These are phyloP conservation scores for Samia ricini DNA, from an alignment of 1,140 invertebrate genomes.

Conservation along the genomic window DNA sequence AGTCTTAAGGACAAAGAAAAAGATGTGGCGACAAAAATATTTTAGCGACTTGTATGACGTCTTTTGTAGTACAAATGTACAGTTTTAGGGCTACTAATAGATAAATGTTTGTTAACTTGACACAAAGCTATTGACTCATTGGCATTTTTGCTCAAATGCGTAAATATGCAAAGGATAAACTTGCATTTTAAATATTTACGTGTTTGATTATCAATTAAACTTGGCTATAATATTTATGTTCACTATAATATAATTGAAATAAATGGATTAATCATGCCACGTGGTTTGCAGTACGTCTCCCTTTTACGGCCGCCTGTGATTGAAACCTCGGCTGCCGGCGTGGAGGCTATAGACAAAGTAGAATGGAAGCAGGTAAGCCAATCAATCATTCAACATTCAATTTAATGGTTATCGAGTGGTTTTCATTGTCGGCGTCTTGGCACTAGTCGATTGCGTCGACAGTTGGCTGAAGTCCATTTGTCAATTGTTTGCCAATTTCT, in stretches of 20 bases:
- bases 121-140: no score
- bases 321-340: conserved; percentile 78
- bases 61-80: no score
- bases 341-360: conserved; percentile 83
- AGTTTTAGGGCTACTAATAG: no score
- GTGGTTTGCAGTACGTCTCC: conserved; percentile 85
- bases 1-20: no score
- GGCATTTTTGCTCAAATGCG: no score
- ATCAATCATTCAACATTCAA: conserved; percentile 37
- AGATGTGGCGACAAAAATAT: no score
- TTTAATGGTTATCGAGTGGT: conserved; percentile 24
- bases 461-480: conserved; percentile 9
- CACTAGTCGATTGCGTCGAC: conserved; percentile 18
- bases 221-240: neutral
- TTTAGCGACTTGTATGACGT: no score
- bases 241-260: neutral
- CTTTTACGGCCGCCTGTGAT: conserved; percentile 87
- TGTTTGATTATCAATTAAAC: no score
- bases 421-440: conserved; percentile 20
- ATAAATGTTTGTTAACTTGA: no score
- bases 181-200: no score
- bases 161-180: no score
- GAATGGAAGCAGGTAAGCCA: conserved; percentile 87
- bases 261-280: neutral
- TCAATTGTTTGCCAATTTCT: conserved; percentile 21